These are phyloP conservation scores for Cosmia trapezina DNA, from an alignment of 2,888 invertebrate genomes.

Conservation along the genomic window DNA sequence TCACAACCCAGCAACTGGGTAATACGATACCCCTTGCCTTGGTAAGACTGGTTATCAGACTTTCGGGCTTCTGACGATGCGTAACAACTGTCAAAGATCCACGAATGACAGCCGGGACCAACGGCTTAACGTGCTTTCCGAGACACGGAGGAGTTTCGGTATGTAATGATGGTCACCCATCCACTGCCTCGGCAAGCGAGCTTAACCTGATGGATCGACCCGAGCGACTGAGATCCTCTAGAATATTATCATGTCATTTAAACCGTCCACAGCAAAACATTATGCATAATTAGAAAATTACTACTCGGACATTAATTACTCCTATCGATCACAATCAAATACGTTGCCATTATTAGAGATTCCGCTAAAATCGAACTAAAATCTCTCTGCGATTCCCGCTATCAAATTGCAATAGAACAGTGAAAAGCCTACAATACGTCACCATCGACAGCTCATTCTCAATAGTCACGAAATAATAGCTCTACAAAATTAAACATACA, in stretches of 20 bases:
- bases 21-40: too few relatives aligned
- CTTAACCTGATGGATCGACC: too few relatives aligned
- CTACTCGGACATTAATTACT: slow-evolving; percentile 26
- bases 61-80: too few relatives aligned
- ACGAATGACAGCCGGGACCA: too few relatives aligned
- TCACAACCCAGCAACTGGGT: too few relatives aligned
- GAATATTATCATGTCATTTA: neutral
- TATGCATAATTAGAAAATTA: neutral
- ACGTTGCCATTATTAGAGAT: slow-evolving; percentile 38
- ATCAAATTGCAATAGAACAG: slow-evolving; percentile 78
- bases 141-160: too few relatives aligned
- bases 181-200: too few relatives aligned
- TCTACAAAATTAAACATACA: slow-evolving; percentile 32
- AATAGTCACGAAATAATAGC: slow-evolving; percentile 85
- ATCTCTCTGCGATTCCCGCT: slow-evolving; percentile 68
- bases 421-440: slow-evolving; percentile 88
- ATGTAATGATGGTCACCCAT: too few relatives aligned
- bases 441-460: slow-evolving; percentile 86
- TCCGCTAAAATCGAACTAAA: slow-evolving; percentile 50
- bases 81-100: too few relatives aligned
- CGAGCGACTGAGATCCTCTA: too few relatives aligned
- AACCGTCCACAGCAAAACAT: neutral
- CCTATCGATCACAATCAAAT: slow-evolving; percentile 31
- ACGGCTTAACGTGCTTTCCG: too few relatives aligned
- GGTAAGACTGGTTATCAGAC: too few relatives aligned